A percentile compares a stretch with the other conserved stretches of the same genome.
These are phyloP conservation scores for Palythoa heliodiscus DNA, from an alignment of 92 coral and sea anemone species.

Conservation along the genomic window DNA sequence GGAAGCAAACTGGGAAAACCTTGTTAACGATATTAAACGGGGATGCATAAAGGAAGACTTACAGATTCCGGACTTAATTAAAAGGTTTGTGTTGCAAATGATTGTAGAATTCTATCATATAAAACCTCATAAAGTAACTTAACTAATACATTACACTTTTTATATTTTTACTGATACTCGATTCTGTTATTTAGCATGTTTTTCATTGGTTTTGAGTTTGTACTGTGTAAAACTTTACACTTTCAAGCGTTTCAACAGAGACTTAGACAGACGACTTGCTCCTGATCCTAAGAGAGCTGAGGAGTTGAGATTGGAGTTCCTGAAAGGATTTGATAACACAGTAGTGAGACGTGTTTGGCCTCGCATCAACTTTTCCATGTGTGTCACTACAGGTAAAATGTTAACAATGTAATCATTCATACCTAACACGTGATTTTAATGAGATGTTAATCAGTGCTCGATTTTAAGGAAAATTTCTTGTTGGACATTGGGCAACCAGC, in stretches of 20 bases:
- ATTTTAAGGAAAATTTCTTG: too few species aligned
- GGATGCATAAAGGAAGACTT: slow-evolving; percentile 49
- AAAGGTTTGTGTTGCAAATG: slow-evolving; percentile 32
- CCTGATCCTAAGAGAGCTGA: slow-evolving; percentile 55
- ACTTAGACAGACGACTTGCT: slow-evolving; percentile 41
- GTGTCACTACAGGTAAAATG: slow-evolving; percentile 43
- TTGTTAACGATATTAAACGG: slow-evolving; percentile 46
- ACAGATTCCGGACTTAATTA: slow-evolving; percentile 21
- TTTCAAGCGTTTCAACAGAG: neutral
- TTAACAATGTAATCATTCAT: too few species aligned
- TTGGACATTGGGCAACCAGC: too few species aligned
- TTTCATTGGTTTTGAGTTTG: too few species aligned
- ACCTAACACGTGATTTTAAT: too few species aligned
- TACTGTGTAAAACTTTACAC: too few species aligned
- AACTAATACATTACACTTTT: too few species aligned
- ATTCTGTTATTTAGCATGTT: too few species aligned
- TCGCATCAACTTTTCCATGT: slow-evolving; percentile 36
- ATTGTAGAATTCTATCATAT: neutral
- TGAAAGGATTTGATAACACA: slow-evolving; percentile 40
- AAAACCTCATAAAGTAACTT: too few species aligned
- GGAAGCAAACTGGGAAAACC: slow-evolving; percentile 45
- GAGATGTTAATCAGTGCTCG: too few species aligned
- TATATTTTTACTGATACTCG: too few species aligned
- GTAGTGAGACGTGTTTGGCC: slow-evolving; percentile 55
- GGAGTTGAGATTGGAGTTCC: slow-evolving; percentile 46